Evolutionary conservation across 2,113 vertebrate species (phyloP).

Genomic region (Pterocles gutturalis): DNA sequence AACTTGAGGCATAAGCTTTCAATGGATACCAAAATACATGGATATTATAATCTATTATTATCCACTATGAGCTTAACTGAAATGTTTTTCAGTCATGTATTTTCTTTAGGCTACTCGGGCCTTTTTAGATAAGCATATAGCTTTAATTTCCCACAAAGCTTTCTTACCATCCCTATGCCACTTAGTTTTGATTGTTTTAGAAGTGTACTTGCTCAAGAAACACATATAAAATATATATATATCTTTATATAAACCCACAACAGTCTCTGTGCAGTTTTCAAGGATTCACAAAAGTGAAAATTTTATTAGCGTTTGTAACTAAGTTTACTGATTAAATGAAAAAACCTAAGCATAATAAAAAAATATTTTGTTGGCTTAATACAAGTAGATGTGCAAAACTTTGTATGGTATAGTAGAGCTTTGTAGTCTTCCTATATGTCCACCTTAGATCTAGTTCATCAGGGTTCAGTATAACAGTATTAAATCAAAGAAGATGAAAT

Average conservation of each 20-base stretch:
- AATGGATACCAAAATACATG: not conserved
- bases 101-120: not conserved
- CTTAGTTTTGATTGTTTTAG: not conserved
- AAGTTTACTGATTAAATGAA: not conserved
- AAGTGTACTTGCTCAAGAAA: not conserved
- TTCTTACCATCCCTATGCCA: not conserved
- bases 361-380: not conserved
- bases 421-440: not conserved
- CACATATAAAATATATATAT: not conserved
- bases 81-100: not conserved
- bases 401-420: not conserved
- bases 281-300: not conserved
- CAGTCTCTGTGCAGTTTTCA: not conserved
- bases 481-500: not conserved
- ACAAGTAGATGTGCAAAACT: not conserved
- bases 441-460: not conserved
- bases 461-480: not conserved
- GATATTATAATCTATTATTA: not conserved
- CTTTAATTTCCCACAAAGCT: not conserved
- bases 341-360: not conserved
- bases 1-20: not conserved
- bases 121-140: not conserved
- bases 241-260: not conserved
- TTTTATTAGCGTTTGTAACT: not conserved
- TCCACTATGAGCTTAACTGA: not conserved